Evolutionary conservation across 1,140 invertebrate genomes (phyloP).

Genomic region (Zaprionus nigranus): DNA sequence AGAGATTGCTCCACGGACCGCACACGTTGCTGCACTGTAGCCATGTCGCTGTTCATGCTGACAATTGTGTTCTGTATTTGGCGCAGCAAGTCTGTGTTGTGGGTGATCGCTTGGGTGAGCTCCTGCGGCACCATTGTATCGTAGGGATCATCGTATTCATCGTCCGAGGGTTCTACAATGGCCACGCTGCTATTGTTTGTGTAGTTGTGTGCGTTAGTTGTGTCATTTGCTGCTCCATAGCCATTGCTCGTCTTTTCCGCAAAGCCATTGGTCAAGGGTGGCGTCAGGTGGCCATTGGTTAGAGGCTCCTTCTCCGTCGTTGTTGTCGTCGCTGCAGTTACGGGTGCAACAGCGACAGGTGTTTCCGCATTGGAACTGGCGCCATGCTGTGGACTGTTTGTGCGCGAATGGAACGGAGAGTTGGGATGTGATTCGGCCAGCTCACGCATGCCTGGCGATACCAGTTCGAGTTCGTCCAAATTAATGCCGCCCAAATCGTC

Average conservation of each 20-base stretch:
- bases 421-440: constrained; percentile 88
- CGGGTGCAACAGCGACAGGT: constrained; percentile 1
- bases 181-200: constrained; percentile 84
- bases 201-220: constrained; percentile 64
- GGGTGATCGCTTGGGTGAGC: constrained; percentile 65
- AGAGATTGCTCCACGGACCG: constrained; percentile 79
- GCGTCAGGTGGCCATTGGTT: constrained; percentile 49
- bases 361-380: constrained; percentile 49
- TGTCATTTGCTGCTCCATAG: constrained; percentile 30
- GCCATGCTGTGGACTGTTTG: constrained; percentile 81
- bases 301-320: constrained; percentile 12
- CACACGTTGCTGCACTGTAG: constrained; percentile 84
- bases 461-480: constrained; percentile 89
- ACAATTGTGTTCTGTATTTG: constrained; percentile 84
- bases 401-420: constrained; percentile 86
- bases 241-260: constrained; percentile 33
- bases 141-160: constrained; percentile 91
- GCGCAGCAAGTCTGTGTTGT: constrained; percentile 64
- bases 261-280: constrained; percentile 59
- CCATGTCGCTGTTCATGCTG: constrained; percentile 84
- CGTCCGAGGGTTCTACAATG: constrained; percentile 88
- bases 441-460: constrained; percentile 90
- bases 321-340: not conserved
- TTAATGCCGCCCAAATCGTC: constrained; percentile 87
- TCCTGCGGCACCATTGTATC: constrained; percentile 86